Conservation (phyloP, 2,888 invertebrate species). For the Oxycera nigricornis region DNA sequence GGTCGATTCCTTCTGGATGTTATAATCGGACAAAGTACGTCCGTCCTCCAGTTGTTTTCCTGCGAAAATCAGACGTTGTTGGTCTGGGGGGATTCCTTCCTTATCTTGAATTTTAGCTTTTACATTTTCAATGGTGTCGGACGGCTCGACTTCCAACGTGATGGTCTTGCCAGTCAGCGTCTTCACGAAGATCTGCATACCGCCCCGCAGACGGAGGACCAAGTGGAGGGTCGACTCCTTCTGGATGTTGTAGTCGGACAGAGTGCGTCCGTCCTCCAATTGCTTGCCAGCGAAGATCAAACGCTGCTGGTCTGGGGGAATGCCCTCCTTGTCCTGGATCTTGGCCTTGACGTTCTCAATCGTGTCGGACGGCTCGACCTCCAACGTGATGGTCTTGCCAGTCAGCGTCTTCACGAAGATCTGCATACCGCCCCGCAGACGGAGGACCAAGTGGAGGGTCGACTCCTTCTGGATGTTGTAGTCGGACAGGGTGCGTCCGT, state of each 20-base stretch:
- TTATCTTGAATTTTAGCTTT: constrained; percentile 43
- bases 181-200: constrained; percentile 43
- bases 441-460: constrained; percentile 43
- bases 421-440: constrained; percentile 44
- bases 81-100: constrained; percentile 43
- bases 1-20: constrained; percentile 42
- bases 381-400: constrained; percentile 42
- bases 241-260: constrained; percentile 43
- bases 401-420: constrained; percentile 43
- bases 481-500: constrained; percentile 42
- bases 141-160: constrained; percentile 41
- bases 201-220: constrained; percentile 41
- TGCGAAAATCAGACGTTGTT: constrained; percentile 41
- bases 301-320: constrained; percentile 44
- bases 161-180: constrained; percentile 44
- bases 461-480: constrained; percentile 44
- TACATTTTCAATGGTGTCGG: constrained; percentile 41
- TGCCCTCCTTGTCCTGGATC: constrained; percentile 43
- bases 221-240: constrained; percentile 41
- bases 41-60: constrained; percentile 39
- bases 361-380: constrained; percentile 42
- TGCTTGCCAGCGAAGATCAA: constrained; percentile 43
- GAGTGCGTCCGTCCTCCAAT: constrained; percentile 41
- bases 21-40: constrained; percentile 42
- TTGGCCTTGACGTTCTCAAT: constrained; percentile 43